Base-by-base conservation (phyloP, 1,140 invertebrate species). In the Glossosoma conforme region DNA sequence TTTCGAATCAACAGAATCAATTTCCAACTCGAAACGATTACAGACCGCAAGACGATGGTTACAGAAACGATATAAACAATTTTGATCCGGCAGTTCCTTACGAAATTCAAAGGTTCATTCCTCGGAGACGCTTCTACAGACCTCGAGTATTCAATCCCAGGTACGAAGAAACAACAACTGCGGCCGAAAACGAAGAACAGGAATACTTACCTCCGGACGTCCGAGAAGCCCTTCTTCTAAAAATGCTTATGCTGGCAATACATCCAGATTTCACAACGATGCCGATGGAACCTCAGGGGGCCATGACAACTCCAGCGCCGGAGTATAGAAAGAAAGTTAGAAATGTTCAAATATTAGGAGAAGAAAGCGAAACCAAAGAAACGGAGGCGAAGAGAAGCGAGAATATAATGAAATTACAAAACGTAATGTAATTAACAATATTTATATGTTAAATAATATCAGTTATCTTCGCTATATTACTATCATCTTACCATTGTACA, bases 171-270 rank as follows among this genome's bases (percentile, higher is more conserved):
- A n/a, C 61, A 14, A 47, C 33, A 14, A 43, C 6, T 20, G 44
- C 41, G 17, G 72, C 46, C 41, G 71, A 48, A 47, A 69, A 50
- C 10, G 77, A 79, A 36, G 79, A 81, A 50, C 67, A 70, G 19
- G 80, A 84, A 55, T 81, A 80, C 56, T 57, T 85, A 11, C 84
- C 83, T 8, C 68, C 79, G 0, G 78, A 83, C 20, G 78, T 85
- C 6, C 66, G 83, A 28, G 84, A 86, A 65, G 82, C 83, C 53
- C 62, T 86, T 14, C 58, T 86, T 3, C 57, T 85, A 38, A 78
- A 82, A 56, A 85, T 86, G 83, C 62, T 86, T 2, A 79, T 85
- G 54, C 58, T 85, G 14, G 83, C 82, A 0, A 84, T 85, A 41
- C 82, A 80, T 59, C 76, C 79, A 1, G 79, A 82, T 55, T 74